phyloP scores from a whole-genome alignment of 2,113 vertebrate genomes.

The Leptobrachium ailaonicum region DNA sequence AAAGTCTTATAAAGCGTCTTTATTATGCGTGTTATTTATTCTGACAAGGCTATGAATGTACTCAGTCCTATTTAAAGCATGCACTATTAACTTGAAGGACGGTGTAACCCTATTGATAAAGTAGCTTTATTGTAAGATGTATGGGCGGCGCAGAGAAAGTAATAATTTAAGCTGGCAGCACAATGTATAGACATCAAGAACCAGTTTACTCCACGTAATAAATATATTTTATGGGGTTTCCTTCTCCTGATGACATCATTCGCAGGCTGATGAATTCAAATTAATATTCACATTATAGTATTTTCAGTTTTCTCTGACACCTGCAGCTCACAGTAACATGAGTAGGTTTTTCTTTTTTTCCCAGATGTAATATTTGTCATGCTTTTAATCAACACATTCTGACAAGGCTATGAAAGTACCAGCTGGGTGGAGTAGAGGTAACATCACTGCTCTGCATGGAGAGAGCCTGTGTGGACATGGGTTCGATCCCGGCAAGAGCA shows the following conservation, averaged over 20 bases:
- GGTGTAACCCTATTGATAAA: constrained; percentile 36
- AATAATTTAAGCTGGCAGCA: constrained; percentile 32
- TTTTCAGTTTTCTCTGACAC: not conserved
- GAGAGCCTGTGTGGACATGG: no score
- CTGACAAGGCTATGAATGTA: constrained; percentile 40
- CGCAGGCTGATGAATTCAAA: constrained; percentile 27
- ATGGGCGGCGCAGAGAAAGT: constrained; percentile 20
- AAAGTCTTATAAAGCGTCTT: constrained; percentile 32
- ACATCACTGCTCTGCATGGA: no score
- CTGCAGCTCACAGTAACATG: not conserved
- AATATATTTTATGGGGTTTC: constrained; percentile 45
- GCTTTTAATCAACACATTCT: no score
- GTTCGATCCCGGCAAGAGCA: no score
- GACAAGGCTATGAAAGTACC: no score
- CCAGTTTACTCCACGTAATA: constrained; percentile 22
- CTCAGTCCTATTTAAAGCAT: constrained; percentile 29
- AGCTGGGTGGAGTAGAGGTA: no score
- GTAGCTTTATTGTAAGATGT: constrained; percentile 37
- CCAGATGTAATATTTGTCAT: no score
- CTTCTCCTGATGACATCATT: constrained; percentile 40
- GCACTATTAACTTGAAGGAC: constrained; percentile 40
- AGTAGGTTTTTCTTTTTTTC: no score
- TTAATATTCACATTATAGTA: not conserved
- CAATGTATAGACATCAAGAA: constrained; percentile 32
- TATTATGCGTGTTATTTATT: constrained; percentile 45